Evolutionary conservation across 2,797 vertebrate species (phyloP).

Genomic region (Crypturellus tataupa): DNA sequence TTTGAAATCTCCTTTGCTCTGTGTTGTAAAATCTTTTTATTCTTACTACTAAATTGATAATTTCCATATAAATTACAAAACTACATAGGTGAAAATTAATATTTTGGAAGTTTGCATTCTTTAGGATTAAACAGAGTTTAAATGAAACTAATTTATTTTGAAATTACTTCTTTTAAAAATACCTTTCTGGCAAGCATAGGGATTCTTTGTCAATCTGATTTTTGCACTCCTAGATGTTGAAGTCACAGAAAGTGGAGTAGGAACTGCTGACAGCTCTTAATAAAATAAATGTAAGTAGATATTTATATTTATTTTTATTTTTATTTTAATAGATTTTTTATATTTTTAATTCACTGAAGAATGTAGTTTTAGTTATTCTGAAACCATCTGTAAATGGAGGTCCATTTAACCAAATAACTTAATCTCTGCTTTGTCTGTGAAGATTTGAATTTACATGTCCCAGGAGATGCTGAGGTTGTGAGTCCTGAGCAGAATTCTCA

Average conservation of each 20-base stretch:
- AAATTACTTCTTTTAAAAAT: accelerated
- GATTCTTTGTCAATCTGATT: background rate
- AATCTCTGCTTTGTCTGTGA: background rate
- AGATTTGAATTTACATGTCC: background rate
- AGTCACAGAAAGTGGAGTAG: background rate
- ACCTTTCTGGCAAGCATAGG: background rate
- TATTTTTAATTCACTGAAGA: background rate
- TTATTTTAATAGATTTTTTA: background rate
- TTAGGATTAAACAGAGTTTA: background rate
- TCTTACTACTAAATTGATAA: background rate
- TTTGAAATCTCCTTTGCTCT: background rate
- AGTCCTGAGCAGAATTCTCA: background rate
- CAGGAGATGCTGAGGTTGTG: background rate
- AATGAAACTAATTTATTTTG: background rate
- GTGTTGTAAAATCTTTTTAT: background rate
- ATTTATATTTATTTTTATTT: background rate
- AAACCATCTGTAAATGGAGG: background rate
- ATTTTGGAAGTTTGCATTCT: background rate
- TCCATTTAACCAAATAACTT: background rate
- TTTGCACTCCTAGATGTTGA: background rate
- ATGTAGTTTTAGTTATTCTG: background rate
- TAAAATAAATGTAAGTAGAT: background rate
- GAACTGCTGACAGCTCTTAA: background rate
- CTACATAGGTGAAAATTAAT: background rate
- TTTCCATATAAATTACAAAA: background rate